A percentile compares a stretch with the other conserved stretches of the same genome.
These are phyloP conservation scores for Drosophila trichaetosa DNA, from an alignment of 2,888 invertebrate species.

Conservation along the genomic window DNA sequence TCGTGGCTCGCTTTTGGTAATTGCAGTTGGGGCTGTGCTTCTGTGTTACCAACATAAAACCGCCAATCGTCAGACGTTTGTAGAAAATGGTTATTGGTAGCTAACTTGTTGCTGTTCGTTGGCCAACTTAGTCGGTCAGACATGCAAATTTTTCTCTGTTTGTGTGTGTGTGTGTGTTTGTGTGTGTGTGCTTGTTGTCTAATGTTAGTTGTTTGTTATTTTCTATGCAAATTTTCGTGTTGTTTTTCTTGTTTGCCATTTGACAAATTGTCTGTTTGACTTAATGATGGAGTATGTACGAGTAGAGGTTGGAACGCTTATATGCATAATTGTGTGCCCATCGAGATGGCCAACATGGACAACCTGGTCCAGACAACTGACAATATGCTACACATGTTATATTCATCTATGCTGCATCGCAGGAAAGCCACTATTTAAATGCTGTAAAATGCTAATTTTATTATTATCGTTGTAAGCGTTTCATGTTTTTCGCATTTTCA, in stretches of 20 bases:
- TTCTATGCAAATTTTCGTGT: conserved; percentile 73
- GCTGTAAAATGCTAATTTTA: conserved; percentile 22
- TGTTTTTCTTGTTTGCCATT: conserved; percentile 58
- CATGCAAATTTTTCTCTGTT: conserved; percentile 64
- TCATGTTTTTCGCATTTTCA: neutral
- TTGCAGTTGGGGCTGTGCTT: conserved; percentile 70
- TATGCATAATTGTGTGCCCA: conserved; percentile 59
- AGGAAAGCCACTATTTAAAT: conserved; percentile 4
- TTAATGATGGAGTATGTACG: conserved; percentile 67
- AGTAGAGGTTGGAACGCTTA: conserved; percentile 48
- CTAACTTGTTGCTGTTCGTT: conserved; percentile 52
- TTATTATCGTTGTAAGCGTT: neutral
- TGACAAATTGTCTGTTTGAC: conserved; percentile 77
- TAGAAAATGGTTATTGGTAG: conserved; percentile 71
- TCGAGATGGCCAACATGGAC: conserved; percentile 27
- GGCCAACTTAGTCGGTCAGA: conserved; percentile 73
- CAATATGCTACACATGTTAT: conserved; percentile 36
- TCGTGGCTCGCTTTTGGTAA: conserved; percentile 72
- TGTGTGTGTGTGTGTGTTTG: neutral
- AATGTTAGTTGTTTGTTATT: conserved; percentile 75
- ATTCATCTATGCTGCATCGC: neutral
- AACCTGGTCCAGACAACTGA: conserved; percentile 26
- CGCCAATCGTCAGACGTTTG: conserved; percentile 41
- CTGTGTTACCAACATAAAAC: conserved; percentile 67
- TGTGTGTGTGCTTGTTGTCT: conserved; percentile 48